Base-by-base conservation (phyloP, 2,797 vertebrate genomes). In the Chelon labrosus region DNA sequence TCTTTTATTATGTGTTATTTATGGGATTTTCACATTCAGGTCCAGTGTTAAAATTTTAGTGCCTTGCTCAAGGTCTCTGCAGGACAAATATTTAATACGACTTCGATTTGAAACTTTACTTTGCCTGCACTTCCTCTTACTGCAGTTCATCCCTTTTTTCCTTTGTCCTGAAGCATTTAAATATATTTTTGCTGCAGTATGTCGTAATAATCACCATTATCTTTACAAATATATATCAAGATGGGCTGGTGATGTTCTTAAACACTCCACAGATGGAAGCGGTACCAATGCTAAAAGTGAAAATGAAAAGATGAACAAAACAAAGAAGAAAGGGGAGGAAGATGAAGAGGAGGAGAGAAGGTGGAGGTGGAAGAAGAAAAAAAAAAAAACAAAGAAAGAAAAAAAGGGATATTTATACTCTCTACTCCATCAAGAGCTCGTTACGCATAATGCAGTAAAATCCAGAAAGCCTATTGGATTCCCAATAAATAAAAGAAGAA, bases 371-470 rank as follows among this genome's bases (percentile, higher is more conserved):
- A 68, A 37, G 44, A 49, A 60, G 22, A 22, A 57, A 46, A 49
- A 56, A 10, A 39, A 16, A 44, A 47, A 64, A 5, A 44, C 41
- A 13, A 16, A 39, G 12, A 12, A 39, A 39, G 38, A 7, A 10
- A 12, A 68, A 39, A 22, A 16, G 39, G 55, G 63, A 79, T 85
- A 85, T 89, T 85, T 86, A 52, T 59, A 59, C 60, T 57, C 65
- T 74, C 60, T 55, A 61, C 80, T 86, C 66, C 64, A 83, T 81
- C 77, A 84, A 67, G 53, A 80, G 76, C 44, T 77, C 79, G 69
- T 88, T 85, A 82, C 73, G 70, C 63, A 47, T 31, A 49, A 59
- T 14, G 69, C 69, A 60, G 72, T 69, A 67, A 76, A 64, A 82
- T 72, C 62, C 56, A 80, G 20, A 86, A 70, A 35, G 53, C 63